phyloP scores from a whole-genome alignment of 2,797 vertebrate genomes.

The Streptopelia turtur region DNA sequence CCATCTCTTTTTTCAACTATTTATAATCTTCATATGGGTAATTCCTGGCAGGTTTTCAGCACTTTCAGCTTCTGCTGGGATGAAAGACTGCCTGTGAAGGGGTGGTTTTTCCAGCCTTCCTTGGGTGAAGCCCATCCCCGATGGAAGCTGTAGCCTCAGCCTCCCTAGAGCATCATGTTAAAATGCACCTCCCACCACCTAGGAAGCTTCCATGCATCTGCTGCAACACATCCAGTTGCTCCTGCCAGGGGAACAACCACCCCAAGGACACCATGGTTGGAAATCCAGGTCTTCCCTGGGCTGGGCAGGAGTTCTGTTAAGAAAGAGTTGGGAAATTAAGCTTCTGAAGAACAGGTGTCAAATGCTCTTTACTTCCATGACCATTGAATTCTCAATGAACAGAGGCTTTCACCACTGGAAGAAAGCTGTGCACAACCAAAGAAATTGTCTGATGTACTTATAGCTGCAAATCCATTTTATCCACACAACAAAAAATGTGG shows the following conservation, averaged over 20 bases:
- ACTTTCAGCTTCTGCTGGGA: background rate
- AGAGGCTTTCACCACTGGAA: background rate
- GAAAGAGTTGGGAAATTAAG: background rate
- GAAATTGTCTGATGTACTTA: background rate
- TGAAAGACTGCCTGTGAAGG: background rate
- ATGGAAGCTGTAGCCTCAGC: background rate
- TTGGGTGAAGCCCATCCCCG: background rate
- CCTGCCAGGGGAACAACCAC: background rate
- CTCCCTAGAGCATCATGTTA: background rate
- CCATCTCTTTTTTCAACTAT: background rate
- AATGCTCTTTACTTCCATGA: background rate
- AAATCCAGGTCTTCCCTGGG: background rate
- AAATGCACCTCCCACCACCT: background rate
- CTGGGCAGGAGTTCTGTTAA: background rate
- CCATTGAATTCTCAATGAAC: background rate
- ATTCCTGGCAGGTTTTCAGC: constrained; percentile 6
- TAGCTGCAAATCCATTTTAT: background rate
- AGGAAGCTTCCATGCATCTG: background rate
- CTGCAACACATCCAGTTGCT: background rate
- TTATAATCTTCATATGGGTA: background rate
- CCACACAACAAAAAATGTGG: fast-evolving
- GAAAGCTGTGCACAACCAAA: background rate
- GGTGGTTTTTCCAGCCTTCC: background rate
- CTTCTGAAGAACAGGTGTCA: fast-evolving
- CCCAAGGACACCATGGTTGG: fast-evolving